These are phyloP conservation scores for Elephantulus edwardii DNA, from an alignment of 2,113 vertebrate genomes.

Conservation along the genomic window DNA sequence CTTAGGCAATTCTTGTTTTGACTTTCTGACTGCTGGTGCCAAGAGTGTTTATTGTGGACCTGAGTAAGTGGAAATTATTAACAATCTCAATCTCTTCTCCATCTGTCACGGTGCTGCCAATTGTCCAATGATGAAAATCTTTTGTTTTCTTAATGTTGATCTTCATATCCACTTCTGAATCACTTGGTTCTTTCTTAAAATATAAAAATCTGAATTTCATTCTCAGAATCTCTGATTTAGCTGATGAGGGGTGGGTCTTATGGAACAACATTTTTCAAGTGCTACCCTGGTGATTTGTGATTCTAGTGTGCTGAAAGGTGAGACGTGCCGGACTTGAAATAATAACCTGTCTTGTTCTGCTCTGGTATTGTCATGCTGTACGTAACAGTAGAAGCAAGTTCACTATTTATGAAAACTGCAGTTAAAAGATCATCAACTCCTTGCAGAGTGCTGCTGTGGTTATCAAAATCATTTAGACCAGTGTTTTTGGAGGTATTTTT, in stretches of 20 bases:
- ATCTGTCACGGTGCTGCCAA: too few relatives aligned
- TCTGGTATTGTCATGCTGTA: background rate
- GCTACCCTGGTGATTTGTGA: background rate
- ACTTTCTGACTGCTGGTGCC: too few relatives aligned
- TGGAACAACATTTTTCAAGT: background rate
- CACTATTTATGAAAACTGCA: background rate
- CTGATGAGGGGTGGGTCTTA: background rate
- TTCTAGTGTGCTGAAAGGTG: background rate
- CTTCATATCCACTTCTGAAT: too few relatives aligned
- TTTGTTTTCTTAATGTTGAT: too few relatives aligned
- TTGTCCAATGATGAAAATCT: too few relatives aligned
- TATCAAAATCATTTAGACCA: background rate
- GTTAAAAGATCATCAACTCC: background rate
- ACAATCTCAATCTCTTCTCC: too few relatives aligned
- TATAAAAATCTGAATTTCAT: background rate
- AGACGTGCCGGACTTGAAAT: background rate
- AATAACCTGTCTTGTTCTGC: background rate
- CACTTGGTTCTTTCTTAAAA: background rate
- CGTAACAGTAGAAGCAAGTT: background rate
- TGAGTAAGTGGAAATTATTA: too few relatives aligned
- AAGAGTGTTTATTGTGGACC: too few relatives aligned
- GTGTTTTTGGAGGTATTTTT: background rate
- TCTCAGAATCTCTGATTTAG: background rate
- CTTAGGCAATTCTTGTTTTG: too few relatives aligned
- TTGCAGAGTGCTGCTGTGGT: rapidly evolving